Evolutionary conservation across 2,797 vertebrate species (phyloP).

Genomic region (Fundulus diaphanus): DNA sequence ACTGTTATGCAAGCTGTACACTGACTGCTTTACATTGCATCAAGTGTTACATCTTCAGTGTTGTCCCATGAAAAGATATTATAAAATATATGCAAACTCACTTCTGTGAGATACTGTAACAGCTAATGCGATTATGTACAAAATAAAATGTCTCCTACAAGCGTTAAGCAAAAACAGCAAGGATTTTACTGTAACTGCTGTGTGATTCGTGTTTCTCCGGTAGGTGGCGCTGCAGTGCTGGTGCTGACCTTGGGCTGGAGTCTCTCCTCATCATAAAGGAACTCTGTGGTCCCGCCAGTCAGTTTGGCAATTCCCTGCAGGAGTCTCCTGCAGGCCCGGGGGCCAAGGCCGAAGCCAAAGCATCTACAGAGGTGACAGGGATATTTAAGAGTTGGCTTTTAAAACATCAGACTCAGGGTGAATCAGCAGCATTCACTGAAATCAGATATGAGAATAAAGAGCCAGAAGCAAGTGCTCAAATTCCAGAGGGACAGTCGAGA

Average conservation of each 20-base stretch:
- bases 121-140: not conserved
- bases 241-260: conserved; percentile 91
- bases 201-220: conserved; percentile 38
- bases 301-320: conserved; percentile 88
- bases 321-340: conserved; percentile 81
- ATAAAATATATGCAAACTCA: too few relatives aligned
- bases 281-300: conserved; percentile 88
- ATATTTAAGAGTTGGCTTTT: conserved; percentile 23
- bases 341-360: conserved; percentile 90
- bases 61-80: too few relatives aligned
- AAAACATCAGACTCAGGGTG: not conserved
- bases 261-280: conserved; percentile 87
- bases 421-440: not conserved
- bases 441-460: conserved; percentile 7
- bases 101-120: not conserved
- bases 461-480: not conserved
- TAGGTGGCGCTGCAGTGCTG: conserved; percentile 54
- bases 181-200: not conserved
- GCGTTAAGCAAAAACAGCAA: not conserved
- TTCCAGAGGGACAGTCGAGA: conserved; percentile 29
- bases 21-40: too few relatives aligned
- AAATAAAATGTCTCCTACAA: not conserved
- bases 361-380: conserved; percentile 79
- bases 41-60: too few relatives aligned
- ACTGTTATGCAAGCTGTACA: too few relatives aligned